Conservation (phyloP, 2,888 invertebrate species). For the Nemotelus pantherinus region DNA sequence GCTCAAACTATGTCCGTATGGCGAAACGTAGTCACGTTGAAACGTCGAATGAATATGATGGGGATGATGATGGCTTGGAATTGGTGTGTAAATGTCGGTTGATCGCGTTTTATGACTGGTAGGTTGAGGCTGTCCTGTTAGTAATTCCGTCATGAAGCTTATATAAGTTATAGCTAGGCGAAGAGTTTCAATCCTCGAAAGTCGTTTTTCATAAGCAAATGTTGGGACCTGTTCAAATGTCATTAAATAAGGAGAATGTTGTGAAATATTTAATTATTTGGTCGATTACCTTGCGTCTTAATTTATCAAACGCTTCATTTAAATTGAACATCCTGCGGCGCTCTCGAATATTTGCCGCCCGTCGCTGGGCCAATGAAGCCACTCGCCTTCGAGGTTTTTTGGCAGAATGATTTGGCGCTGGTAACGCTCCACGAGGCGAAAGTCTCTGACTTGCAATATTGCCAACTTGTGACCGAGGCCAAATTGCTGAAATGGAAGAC, state of each 20-base stretch:
- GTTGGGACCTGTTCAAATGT: constrained; percentile 79
- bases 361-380: constrained; percentile 88
- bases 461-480: constrained; percentile 70
- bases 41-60: constrained; percentile 63
- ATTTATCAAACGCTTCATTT: constrained; percentile 94
- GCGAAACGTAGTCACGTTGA: constrained; percentile 63
- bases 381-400: constrained; percentile 89
- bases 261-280: not conserved
- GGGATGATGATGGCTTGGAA: constrained; percentile 62
- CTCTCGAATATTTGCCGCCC: constrained; percentile 93
- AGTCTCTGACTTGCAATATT: constrained; percentile 63
- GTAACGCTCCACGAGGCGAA: constrained; percentile 56
- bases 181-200: constrained; percentile 94
- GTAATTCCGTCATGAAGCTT: constrained; percentile 92
- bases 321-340: constrained; percentile 93
- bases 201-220: constrained; percentile 94
- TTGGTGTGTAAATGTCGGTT: constrained; percentile 59
- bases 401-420: constrained; percentile 62
- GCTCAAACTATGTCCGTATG: constrained; percentile 62
- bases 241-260: not conserved
- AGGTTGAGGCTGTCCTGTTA: constrained; percentile 72
- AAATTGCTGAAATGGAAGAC: constrained; percentile 60
- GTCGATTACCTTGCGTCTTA: constrained; percentile 81
- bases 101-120: constrained; percentile 60
- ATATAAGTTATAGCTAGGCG: constrained; percentile 96